A percentile compares a stretch with the other conserved stretches of the same genome.
phyloP scores from a whole-genome alignment of 2,113 vertebrate genomes.

The Melospiza melodia region DNA sequence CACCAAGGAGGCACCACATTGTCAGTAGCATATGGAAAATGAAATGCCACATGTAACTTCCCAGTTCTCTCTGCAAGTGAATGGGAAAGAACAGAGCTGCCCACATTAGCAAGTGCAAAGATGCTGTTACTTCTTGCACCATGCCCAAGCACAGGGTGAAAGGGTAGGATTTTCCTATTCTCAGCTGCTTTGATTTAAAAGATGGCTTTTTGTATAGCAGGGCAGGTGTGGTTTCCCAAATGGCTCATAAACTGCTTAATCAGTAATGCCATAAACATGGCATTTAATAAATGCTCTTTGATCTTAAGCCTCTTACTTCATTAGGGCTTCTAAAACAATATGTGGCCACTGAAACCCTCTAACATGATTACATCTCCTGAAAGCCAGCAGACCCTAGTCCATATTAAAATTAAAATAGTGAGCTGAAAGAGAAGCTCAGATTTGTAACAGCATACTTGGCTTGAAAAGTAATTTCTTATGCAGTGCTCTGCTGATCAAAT shows the following conservation, averaged over 20 bases:
- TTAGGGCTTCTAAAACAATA: slow-evolving; percentile 38
- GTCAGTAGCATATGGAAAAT: background rate
- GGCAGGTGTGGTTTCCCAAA: background rate
- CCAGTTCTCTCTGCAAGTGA: background rate
- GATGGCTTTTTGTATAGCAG: background rate
- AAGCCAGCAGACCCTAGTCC: background rate
- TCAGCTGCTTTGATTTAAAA: slow-evolving; percentile 12
- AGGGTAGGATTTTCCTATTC: background rate
- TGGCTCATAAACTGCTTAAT: slow-evolving; percentile 30
- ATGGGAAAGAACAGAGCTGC: background rate
- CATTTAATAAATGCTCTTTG: slow-evolving; percentile 46
- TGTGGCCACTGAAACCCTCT: slow-evolving; percentile 16
- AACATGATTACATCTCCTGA: slow-evolving; percentile 24
- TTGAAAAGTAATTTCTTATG: slow-evolving; percentile 37
- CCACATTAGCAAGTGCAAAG: background rate
- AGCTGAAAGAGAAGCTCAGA: slow-evolving; percentile 36
- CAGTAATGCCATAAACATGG: slow-evolving; percentile 18
- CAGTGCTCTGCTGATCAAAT: slow-evolving; percentile 61
- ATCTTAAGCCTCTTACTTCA: slow-evolving; percentile 24
- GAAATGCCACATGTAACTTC: background rate
- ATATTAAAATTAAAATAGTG: slow-evolving; percentile 28
- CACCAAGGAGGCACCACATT: background rate
- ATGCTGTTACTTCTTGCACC: background rate
- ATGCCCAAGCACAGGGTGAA: background rate
- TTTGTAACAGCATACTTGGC: slow-evolving; percentile 14